phyloP scores from a whole-genome alignment of 2,797 vertebrate species.

The Furcifer pardalis region DNA sequence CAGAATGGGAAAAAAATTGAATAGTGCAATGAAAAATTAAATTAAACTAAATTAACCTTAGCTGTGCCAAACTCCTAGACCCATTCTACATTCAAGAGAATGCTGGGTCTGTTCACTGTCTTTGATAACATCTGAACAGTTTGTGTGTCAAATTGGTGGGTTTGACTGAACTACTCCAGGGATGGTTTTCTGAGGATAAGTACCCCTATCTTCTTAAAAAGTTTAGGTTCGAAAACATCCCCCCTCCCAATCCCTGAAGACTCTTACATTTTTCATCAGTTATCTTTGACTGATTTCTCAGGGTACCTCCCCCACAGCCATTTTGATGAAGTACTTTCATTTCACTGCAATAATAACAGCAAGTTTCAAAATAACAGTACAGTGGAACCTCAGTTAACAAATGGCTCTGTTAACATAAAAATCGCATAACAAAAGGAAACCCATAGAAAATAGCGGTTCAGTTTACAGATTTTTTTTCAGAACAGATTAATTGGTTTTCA shows the following conservation, averaged over 20 bases:
- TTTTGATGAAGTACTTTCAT: neutral
- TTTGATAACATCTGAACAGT: neutral
- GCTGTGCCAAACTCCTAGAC: neutral
- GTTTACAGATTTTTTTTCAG: too few species aligned
- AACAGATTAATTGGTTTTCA: too few species aligned
- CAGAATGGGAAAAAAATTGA: neutral
- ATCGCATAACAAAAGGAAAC: too few species aligned
- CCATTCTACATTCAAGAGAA: neutral
- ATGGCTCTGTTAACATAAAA: too few species aligned
- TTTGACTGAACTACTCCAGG: neutral
- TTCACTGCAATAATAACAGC: neutral
- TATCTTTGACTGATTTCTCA: conserved; percentile 16
- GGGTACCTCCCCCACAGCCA: neutral
- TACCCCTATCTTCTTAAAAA: neutral
- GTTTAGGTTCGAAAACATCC: neutral
- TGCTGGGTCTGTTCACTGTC: neutral
- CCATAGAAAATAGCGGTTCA: too few species aligned
- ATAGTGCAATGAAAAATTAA: neutral
- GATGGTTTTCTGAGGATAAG: neutral
- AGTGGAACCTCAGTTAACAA: too few species aligned
- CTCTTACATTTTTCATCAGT: neutral
- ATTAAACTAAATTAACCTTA: neutral
- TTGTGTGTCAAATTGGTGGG: neutral
- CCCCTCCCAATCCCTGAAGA: neutral
- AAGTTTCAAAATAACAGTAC: neutral